Evolutionary conservation across 2,113 vertebrate genomes (phyloP).

Genomic region (Salvelinus alpinus): DNA sequence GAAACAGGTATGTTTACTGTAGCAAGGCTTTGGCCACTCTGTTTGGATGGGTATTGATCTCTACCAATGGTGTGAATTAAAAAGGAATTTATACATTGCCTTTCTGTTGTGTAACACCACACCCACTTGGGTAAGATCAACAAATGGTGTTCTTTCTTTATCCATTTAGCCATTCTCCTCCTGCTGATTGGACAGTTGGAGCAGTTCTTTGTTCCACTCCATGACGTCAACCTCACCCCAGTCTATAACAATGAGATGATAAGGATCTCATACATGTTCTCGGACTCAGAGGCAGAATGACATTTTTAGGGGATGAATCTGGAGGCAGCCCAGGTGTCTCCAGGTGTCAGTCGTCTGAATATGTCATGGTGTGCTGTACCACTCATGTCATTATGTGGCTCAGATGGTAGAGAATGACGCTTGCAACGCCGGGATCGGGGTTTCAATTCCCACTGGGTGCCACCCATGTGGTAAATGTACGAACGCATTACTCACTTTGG

Average conservation of each 20-base stretch:
- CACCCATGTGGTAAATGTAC: too few species aligned
- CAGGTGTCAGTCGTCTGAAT: neutral
- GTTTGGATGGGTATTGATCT: neutral
- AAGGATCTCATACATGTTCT: slow-evolving; percentile 24
- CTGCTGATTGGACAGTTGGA: slow-evolving; percentile 90
- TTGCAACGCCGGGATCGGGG: too few species aligned
- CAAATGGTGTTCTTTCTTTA: slow-evolving; percentile 15
- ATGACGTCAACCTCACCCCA: slow-evolving; percentile 83
- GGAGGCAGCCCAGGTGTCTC: too few species aligned
- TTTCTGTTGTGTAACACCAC: slow-evolving; percentile 3
- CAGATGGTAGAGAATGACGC: too few species aligned
- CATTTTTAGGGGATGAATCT: too few species aligned
- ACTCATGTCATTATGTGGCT: neutral
- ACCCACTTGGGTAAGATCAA: neutral
- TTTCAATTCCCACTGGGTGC: too few species aligned
- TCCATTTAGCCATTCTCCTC: slow-evolving; percentile 80
- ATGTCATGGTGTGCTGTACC: neutral
- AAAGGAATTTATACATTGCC: neutral
- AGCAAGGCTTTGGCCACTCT: neutral
- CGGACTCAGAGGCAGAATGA: too few species aligned
- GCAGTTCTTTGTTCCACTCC: slow-evolving; percentile 88
- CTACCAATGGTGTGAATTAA: neutral
- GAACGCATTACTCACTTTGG: too few species aligned
- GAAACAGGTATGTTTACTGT: slow-evolving; percentile 80
- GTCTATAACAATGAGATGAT: slow-evolving; percentile 81